phyloP scores from a whole-genome alignment of 2,797 vertebrate genomes.

The Melanotaenia boesemani region DNA sequence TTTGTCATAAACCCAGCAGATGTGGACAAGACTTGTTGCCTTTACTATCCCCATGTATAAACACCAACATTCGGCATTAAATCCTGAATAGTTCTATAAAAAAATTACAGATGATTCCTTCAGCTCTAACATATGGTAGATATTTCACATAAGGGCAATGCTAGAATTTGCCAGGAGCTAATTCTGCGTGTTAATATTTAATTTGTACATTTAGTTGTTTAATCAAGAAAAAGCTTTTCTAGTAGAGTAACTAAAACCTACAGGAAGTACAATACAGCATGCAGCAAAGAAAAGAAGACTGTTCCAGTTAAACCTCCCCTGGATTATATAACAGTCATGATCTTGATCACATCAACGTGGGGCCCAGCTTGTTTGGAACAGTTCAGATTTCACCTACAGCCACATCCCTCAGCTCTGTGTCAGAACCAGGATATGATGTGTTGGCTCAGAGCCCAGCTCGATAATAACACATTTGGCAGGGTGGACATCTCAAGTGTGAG shows the following conservation, averaged over 20 bases:
- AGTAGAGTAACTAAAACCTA: constrained; percentile 3
- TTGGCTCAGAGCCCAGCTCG: constrained; percentile 17
- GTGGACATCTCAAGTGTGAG: constrained; percentile 34
- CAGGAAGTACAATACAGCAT: background rate
- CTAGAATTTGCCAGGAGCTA: background rate
- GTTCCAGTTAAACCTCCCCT: constrained; percentile 23
- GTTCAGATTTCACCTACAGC: constrained; percentile 43
- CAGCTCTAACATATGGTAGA: background rate
- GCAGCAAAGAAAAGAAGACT: constrained; percentile 7
- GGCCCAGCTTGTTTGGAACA: constrained; percentile 30
- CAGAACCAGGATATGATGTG: constrained; percentile 29
- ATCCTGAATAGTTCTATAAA: background rate
- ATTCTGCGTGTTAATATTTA: background rate
- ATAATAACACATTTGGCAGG: constrained; percentile 42
- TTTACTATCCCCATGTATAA: background rate
- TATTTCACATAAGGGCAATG: background rate
- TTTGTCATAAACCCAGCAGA: background rate
- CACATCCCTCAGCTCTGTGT: constrained; percentile 30
- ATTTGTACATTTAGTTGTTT: background rate
- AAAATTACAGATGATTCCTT: background rate
- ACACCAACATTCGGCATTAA: background rate
- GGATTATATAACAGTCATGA: constrained; percentile 44
- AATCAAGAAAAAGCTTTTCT: background rate
- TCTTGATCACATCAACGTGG: constrained; percentile 2
- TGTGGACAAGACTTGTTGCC: background rate